Evolutionary conservation across 2,888 invertebrate species (phyloP).

Genomic region (Scelioninae gen. 2): DNA sequence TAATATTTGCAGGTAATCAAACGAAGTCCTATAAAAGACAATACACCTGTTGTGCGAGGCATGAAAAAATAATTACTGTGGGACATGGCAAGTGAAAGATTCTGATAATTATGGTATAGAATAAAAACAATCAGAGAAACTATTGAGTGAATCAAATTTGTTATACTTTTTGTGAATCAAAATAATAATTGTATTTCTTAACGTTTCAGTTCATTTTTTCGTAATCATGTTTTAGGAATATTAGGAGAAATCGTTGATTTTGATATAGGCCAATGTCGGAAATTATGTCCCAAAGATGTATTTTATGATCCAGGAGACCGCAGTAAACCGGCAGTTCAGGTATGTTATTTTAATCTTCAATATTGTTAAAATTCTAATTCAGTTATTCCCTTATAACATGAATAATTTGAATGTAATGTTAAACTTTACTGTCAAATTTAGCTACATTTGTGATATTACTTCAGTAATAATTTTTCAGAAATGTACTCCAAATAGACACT

Average conservation of each 20-base stretch:
- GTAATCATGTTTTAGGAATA: slow-evolving; percentile 67
- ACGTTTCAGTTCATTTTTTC: too few relatives aligned
- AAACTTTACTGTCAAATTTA: too few relatives aligned
- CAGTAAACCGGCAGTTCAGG: slow-evolving; percentile 72
- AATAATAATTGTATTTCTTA: too few relatives aligned
- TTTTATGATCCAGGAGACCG: slow-evolving; percentile 72
- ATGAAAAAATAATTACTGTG: slow-evolving; percentile 70
- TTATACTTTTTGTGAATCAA: too few relatives aligned
- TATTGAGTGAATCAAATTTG: too few relatives aligned
- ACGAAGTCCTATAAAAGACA: slow-evolving; percentile 58
- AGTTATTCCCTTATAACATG: too few relatives aligned
- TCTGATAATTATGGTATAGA: slow-evolving; percentile 19
- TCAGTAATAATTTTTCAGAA: slow-evolving; percentile 65
- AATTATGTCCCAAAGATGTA: slow-evolving; percentile 70
- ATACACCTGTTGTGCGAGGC: slow-evolving; percentile 70
- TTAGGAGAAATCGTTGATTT: slow-evolving; percentile 73
- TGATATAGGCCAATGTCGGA: slow-evolving; percentile 73
- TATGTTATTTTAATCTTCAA: slow-evolving; percentile 36
- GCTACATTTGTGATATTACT: too few relatives aligned
- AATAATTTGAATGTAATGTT: not conserved
- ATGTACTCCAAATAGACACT: slow-evolving; percentile 70
- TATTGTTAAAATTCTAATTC: slow-evolving; percentile 7
- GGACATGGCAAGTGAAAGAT: slow-evolving; percentile 69
- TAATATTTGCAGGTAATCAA: slow-evolving; percentile 57
- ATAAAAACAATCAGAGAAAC: not conserved